These are phyloP conservation scores for Nothura maculosa DNA, from an alignment of 2,797 vertebrate species.

Conservation along the genomic window DNA sequence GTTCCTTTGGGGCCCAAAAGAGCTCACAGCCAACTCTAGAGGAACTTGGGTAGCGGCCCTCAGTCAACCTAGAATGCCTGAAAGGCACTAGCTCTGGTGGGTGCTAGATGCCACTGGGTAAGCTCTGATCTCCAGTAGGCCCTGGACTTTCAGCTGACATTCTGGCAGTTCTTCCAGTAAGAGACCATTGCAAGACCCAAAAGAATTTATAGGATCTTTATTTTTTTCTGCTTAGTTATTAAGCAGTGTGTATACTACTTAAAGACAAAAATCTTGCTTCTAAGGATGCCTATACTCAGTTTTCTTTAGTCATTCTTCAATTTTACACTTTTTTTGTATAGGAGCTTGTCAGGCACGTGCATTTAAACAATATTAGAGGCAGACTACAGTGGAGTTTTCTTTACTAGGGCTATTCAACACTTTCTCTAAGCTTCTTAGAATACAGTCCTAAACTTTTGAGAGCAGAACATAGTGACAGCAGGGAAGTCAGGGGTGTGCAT, in stretches of 20 bases:
- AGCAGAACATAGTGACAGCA: background rate
- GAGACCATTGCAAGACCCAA: background rate
- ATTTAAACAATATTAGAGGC: background rate
- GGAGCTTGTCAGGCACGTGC: background rate
- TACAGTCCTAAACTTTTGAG: background rate
- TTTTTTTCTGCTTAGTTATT: background rate
- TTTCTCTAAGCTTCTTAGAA: background rate
- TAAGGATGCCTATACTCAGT: background rate
- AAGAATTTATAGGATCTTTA: background rate
- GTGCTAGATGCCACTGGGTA: background rate
- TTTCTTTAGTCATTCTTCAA: background rate
- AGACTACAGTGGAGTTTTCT: background rate
- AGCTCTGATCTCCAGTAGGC: background rate
- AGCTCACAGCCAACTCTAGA: background rate
- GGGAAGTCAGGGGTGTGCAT: fast-evolving
- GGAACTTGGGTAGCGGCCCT: background rate
- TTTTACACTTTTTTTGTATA: background rate
- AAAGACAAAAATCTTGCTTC: background rate
- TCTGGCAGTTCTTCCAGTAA: background rate
- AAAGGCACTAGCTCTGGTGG: background rate
- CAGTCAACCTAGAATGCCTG: background rate
- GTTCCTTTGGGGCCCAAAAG: background rate
- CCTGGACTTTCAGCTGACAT: background rate
- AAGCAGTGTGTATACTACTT: background rate
- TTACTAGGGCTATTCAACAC: background rate